Evolutionary conservation across 2,113 vertebrate genomes (phyloP).

Genomic region (Carlito syrichta): DNA sequence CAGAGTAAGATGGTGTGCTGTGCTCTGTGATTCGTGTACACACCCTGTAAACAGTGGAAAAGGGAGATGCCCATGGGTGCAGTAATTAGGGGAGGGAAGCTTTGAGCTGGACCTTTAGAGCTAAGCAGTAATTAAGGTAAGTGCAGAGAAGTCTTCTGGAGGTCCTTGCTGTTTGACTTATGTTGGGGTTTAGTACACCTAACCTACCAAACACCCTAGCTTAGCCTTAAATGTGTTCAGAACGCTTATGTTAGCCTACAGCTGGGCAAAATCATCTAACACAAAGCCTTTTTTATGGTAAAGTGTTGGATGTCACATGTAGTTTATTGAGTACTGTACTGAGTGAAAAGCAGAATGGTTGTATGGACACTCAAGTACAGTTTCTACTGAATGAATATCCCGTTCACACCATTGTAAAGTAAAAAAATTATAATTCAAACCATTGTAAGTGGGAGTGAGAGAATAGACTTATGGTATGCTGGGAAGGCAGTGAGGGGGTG

Average conservation of each 20-base stretch:
- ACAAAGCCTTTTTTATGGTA: not conserved
- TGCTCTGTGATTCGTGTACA: not conserved
- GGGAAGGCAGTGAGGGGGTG: not conserved
- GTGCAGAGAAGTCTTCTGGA: not conserved
- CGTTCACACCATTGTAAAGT: not conserved
- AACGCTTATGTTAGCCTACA: not conserved
- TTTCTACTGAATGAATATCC: not conserved
- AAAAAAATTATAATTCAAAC: not conserved
- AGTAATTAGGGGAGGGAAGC: not conserved
- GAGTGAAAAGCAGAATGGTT: not conserved
- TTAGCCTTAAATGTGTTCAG: not conserved
- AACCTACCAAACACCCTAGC: not conserved
- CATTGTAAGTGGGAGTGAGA: not conserved
- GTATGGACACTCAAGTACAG: not conserved
- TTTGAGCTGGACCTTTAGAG: not conserved
- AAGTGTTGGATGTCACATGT: not conserved
- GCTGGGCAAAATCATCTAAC: not conserved
- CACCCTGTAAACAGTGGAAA: fast-evolving
- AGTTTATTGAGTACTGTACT: not conserved
- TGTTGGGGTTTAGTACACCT: not conserved
- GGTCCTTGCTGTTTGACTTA: no score
- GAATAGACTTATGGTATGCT: not conserved
- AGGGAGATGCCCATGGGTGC: not conserved
- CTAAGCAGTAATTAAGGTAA: not conserved
- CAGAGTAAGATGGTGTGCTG: not conserved